Evolutionary conservation across 2,888 invertebrate genomes (phyloP), one percentile per base, ranked within the genome.

Genomic region (Nomada fabriciana): DNA sequence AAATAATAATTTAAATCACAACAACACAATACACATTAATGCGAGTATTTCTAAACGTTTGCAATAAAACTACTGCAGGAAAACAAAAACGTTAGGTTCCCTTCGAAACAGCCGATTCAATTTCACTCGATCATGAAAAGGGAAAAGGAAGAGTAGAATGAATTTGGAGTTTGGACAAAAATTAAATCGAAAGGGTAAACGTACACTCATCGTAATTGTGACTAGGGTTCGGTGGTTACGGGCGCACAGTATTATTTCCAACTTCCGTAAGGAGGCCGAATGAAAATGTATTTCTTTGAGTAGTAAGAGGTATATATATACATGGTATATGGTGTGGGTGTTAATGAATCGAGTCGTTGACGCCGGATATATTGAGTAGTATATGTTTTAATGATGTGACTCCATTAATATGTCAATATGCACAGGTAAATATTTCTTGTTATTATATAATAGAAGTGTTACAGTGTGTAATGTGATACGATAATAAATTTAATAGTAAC

Each of bases 291-390:
- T 86, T 29, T 53, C 83, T 29, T 53, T 72, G 74, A 81, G 77
- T 82, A 80, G 57, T 57, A 57, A 57, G 25, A 72, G 55, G 70
- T 77, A 77, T 85, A 77, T 82, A 75, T 79, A 84, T 89, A 93
- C 90, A 94, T 94, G 88, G 94, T 93, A 95, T 77, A 77, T 84
- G 92, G 91, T 91, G 92, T 92, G 93, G 93, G 91, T 93, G 93
- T 93, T 90, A 93, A 93, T 93, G 93, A 93, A 93, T 91, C 86
- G 92, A 93, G 93, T 93, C 93, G 86, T 83, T 91, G 91, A 91
- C 87, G 90, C 90, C 90, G 90, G 86, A 91, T 90, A 92, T 92
- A 92, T 91, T 88, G 91, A 92, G 93, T 91, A 93, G 92, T 92
- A 93, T 92, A 92, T 92, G 92, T 93, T 93, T 88, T 93, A 93